phyloP scores from a whole-genome alignment of 2,888 invertebrate species.

The Cepaea hortensis region DNA sequence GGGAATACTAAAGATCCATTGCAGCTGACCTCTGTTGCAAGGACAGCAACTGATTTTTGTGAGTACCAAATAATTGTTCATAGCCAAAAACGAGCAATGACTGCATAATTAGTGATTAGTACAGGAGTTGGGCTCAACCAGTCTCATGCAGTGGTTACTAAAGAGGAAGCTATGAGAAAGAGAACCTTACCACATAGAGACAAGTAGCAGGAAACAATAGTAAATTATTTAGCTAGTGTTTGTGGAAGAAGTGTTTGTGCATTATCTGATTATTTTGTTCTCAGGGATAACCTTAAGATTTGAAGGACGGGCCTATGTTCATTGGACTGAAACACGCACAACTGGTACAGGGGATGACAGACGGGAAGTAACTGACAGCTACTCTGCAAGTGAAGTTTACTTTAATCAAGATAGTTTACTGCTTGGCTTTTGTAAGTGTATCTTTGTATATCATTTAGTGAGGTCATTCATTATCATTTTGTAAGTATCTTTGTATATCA shows the following conservation, averaged over 20 bases:
- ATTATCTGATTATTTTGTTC: not conserved
- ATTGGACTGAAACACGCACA: conserved; percentile 66
- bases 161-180: not conserved
- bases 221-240: not conserved
- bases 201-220: not conserved
- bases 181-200: not conserved
- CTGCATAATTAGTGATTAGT: too few species aligned
- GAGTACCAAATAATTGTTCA: too few species aligned
- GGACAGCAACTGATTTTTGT: too few species aligned
- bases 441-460: not conserved
- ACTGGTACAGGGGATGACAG: conserved; percentile 65
- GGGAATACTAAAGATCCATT: too few species aligned
- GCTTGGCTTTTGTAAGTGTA: conserved; percentile 56
- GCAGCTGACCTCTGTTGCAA: too few species aligned
- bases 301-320: conserved; percentile 64
- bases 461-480: too few species aligned
- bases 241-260: not conserved
- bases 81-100: too few species aligned
- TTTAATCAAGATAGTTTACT: conserved; percentile 58
- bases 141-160: not conserved
- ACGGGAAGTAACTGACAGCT: conserved; percentile 61
- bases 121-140: too few species aligned
- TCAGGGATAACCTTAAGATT: conserved; percentile 59
- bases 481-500: too few species aligned
- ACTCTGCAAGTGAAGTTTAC: conserved; percentile 64